Evolutionary conservation across 2,888 invertebrate species (phyloP).

Genomic region (Leistus spinibarbis): DNA sequence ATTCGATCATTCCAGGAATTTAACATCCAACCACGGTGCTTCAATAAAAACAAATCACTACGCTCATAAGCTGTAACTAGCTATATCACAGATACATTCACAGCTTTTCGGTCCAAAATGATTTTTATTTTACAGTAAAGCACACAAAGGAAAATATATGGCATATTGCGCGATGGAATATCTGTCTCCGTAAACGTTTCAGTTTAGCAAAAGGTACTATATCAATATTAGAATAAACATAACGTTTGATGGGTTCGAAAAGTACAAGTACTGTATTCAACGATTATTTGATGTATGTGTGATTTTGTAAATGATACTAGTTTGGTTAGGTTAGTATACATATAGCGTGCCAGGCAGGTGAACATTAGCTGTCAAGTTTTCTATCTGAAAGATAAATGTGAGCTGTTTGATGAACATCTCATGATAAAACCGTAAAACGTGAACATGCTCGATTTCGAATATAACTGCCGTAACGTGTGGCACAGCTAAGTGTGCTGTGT

Average conservation of each 20-base stretch:
- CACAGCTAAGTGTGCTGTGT: neutral
- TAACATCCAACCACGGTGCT: conserved; percentile 4
- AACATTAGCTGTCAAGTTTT: conserved; percentile 46
- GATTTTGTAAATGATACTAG: conserved; percentile 5
- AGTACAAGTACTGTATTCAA: too few species aligned
- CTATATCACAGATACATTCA: too few species aligned
- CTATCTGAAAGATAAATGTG: conserved; percentile 49
- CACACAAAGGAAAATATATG: too few species aligned
- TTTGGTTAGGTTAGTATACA: neutral
- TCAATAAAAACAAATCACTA: conserved; percentile 5
- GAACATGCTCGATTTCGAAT: conserved; percentile 23
- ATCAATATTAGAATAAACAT: too few species aligned
- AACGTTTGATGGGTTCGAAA: too few species aligned
- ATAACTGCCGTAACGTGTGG: conserved; percentile 5
- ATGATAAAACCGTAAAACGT: conserved; percentile 45
- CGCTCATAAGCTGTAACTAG: neutral
- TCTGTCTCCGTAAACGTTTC: too few species aligned
- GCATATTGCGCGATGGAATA: too few species aligned
- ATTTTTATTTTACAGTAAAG: too few species aligned
- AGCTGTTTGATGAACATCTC: conserved; percentile 47
- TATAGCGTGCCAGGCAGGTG: conserved; percentile 44
- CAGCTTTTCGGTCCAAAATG: too few species aligned
- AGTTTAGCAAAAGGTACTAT: too few species aligned
- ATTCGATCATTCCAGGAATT: conserved; percentile 13
- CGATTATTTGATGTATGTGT: too few species aligned